phyloP scores from a whole-genome alignment of 2,888 invertebrate genomes.

The Ectemnius continuus region DNA sequence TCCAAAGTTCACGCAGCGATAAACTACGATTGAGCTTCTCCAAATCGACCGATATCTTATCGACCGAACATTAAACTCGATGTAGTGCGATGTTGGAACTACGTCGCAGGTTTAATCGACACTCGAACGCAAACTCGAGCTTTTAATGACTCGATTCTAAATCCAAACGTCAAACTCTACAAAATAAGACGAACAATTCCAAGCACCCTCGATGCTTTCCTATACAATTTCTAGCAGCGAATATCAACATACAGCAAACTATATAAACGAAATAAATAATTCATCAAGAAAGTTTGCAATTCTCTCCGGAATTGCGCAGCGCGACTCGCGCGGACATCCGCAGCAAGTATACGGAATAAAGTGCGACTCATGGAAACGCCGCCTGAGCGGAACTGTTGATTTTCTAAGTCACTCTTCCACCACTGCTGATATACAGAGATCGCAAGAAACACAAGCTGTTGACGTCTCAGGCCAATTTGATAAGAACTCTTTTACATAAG shows the following conservation, averaged over 20 bases:
- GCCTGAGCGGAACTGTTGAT: conserved; percentile 51
- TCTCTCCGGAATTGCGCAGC: neutral
- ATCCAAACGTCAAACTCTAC: conserved; percentile 1
- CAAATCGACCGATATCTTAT: too few relatives aligned
- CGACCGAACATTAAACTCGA: too few relatives aligned
- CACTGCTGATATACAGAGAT: conserved; percentile 39
- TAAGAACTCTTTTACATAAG: conserved; percentile 36
- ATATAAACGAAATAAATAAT: neutral
- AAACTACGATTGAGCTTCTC: too few relatives aligned
- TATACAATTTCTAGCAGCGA: neutral
- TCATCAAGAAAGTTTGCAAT: neutral
- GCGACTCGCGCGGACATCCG: neutral
- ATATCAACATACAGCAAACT: neutral
- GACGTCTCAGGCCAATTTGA: conserved; percentile 40
- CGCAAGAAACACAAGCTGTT: conserved; percentile 41
- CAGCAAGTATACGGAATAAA: neutral
- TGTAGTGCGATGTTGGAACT: too few relatives aligned
- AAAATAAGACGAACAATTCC: too few relatives aligned
- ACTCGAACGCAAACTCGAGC: neutral
- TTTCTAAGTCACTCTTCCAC: conserved; percentile 39
- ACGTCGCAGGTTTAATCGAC: too few relatives aligned
- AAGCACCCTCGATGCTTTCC: too few relatives aligned
- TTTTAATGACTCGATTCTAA: neutral
- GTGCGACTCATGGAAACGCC: conserved; percentile 28
- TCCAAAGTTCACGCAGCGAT: too few relatives aligned